Evolutionary conservation across 1,140 invertebrate species (phyloP).

Genomic region (Cataglyphis hispanica): DNA sequence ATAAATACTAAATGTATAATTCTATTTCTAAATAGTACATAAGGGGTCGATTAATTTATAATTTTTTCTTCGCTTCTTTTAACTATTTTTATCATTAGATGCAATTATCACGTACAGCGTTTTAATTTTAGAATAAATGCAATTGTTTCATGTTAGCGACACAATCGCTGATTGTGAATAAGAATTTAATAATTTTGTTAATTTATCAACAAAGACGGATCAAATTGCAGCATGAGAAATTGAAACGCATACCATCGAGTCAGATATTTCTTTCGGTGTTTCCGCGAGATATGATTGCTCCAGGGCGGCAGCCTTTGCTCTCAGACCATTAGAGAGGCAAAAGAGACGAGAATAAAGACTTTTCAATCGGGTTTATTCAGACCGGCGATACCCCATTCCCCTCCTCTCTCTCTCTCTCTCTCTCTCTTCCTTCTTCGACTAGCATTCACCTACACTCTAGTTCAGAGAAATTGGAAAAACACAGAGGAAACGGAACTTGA

Average conservation of each 20-base stretch:
- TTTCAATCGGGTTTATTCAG: slow-evolving; percentile 52
- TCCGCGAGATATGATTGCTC: slow-evolving; percentile 39
- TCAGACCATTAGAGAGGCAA: slow-evolving; percentile 46
- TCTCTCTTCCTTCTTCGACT: neutral
- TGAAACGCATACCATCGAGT: neutral
- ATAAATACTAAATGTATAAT: too few relatives aligned
- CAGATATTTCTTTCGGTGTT: slow-evolving; percentile 18
- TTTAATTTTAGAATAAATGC: neutral
- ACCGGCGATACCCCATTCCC: neutral
- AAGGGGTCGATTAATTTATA: too few relatives aligned
- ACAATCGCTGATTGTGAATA: neutral
- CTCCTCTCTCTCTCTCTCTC: neutral
- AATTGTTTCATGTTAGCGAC: neutral
- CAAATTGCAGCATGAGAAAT: neutral
- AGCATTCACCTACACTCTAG: neutral
- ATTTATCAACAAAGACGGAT: slow-evolving; percentile 9
- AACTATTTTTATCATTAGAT: neutral
- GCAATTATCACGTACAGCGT: neutral
- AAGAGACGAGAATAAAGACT: slow-evolving; percentile 47
- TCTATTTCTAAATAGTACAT: too few relatives aligned
- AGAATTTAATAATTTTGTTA: neutral
- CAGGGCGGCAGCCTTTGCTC: slow-evolving; percentile 4
- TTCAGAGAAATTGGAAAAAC: slow-evolving; percentile 45
- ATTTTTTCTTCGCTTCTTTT: too few relatives aligned
- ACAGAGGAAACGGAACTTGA: slow-evolving; percentile 63